These are phyloP conservation scores for Rhorus exstirpatorius DNA, from an alignment of 2,888 invertebrate species.

Conservation along the genomic window DNA sequence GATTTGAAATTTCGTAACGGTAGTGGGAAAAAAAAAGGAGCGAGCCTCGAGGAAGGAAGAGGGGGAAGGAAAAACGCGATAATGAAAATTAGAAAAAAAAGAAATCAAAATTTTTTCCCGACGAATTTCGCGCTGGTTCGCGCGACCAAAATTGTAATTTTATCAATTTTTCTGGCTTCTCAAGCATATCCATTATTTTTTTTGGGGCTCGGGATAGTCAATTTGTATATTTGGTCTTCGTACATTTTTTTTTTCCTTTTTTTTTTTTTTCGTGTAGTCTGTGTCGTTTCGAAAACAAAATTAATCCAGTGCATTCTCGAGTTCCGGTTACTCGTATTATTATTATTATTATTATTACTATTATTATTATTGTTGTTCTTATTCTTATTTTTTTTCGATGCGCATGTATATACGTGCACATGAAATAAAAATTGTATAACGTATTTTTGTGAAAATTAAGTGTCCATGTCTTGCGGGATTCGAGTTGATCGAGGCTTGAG, in stretches of 20 bases:
- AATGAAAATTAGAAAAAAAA: conserved; percentile 9
- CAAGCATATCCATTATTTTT: conserved; percentile 5
- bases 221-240: conserved; percentile 41
- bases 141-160: conserved; percentile 18
- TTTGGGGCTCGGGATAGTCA: conserved; percentile 19
- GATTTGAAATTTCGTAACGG: conserved; percentile 6
- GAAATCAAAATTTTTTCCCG: conserved; percentile 25
- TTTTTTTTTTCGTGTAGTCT: too few relatives aligned
- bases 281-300: conserved; percentile 5
- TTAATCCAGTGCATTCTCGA: conserved; percentile 29
- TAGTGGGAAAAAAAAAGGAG: conserved; percentile 16
- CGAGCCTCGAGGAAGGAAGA: conserved; percentile 25
- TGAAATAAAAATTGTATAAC: conserved; percentile 61
- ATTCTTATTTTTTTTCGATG: conserved; percentile 4
- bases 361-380: conserved; percentile 9
- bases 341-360: conserved; percentile 31
- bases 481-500: not conserved
- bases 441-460: conserved; percentile 41
- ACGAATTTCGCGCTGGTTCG: conserved; percentile 9
- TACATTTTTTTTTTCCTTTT: conserved; percentile 49
- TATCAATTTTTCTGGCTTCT: conserved; percentile 18
- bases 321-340: too few relatives aligned
- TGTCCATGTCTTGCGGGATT: conserved; percentile 48
- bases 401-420: conserved; percentile 39
- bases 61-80: conserved; percentile 25